Evolutionary conservation across 1,140 invertebrate genomes (phyloP), one percentile per base, ranked within the genome.

Genomic region (Pogonomyrmex barbatus): DNA sequence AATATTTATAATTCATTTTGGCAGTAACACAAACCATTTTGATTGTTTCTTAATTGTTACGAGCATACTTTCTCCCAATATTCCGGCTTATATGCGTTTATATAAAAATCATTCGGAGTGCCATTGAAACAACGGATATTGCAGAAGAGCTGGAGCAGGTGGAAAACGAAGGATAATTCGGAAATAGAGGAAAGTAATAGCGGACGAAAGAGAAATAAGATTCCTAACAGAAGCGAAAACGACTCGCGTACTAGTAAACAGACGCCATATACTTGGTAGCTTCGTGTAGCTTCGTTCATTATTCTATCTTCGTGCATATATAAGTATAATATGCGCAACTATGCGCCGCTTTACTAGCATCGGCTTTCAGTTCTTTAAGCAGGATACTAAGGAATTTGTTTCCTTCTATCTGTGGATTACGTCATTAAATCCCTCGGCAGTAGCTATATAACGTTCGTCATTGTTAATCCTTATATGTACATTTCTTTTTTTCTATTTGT

Each of bases 241-340:
- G 45, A 76, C 75, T 87, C 70, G 78, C 70, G 33, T 63, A 47
- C 56, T 60, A 71, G 81, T 87, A 89, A 90, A 87, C 73, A 75
- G 65, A 85, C 67, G 76, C 84, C 60, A 39, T 79, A 42, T 75
- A 78, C 70, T 33, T 70, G 24, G 24, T 24, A 67, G 76, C 30
- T 62, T 62, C 42, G 52, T 24, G 17, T 73, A 77, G 45, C 45
- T 77, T 78, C 68, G 70, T 87, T 63, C 56, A 84, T 90, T 90
- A 88, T 87, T 88, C 87, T 52, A 87, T 90, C 36, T 62, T 42
- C 33, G 4, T 47, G 14, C 67, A 39, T 71, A 76, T 62, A 71
- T 60, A 70, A 75, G 54, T 83, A 83, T 63, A 84, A 71, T 77
- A 45, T 36, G 39, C 50, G n/a, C 79, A 50, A 87, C 56, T 83